Percentiles rank a stretch among this genome's conserved stretches.
Evolutionary conservation across 2,113 vertebrate genomes (phyloP).

Genomic region (Osmerus eperlanus): DNA sequence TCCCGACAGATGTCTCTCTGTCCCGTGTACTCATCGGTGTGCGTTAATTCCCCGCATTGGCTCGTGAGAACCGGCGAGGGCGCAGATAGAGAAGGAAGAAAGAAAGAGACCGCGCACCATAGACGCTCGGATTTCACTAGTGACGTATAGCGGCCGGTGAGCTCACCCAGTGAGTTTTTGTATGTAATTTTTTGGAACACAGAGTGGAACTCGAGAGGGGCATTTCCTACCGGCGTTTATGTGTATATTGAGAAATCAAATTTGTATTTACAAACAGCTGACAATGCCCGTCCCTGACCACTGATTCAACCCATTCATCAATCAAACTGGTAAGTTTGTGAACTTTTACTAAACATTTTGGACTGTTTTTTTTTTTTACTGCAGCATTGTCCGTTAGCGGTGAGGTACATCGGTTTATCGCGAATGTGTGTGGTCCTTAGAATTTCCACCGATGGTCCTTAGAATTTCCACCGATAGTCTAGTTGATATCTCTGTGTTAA

Average conservation of each 20-base stretch:
- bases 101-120: neutral
- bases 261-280: constrained; percentile 16
- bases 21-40: neutral
- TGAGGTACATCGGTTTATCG: no score
- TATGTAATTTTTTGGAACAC: constrained; percentile 39
- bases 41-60: constrained; percentile 20
- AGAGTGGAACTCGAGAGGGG: constrained; percentile 20
- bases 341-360: constrained; percentile 25
- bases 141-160: constrained; percentile 58
- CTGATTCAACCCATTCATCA: constrained; percentile 47
- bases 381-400: no score
- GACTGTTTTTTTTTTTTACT: neutral
- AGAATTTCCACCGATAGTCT: no score
- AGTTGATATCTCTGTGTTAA: no score
- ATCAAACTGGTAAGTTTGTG: constrained; percentile 63
- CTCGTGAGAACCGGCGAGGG: constrained; percentile 6
- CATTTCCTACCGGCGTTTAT: constrained; percentile 55
- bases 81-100: neutral
- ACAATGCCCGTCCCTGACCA: constrained; percentile 40
- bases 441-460: no score
- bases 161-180: constrained; percentile 50
- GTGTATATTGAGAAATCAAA: constrained; percentile 12
- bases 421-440: no score
- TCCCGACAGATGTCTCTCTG: constrained; percentile 10
- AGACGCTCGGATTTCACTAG: constrained; percentile 45